Percentiles rank a stretch among this genome's conserved stretches.
phyloP scores from a whole-genome alignment of 2,888 invertebrate species.

The Adineta ricciae region DNA sequence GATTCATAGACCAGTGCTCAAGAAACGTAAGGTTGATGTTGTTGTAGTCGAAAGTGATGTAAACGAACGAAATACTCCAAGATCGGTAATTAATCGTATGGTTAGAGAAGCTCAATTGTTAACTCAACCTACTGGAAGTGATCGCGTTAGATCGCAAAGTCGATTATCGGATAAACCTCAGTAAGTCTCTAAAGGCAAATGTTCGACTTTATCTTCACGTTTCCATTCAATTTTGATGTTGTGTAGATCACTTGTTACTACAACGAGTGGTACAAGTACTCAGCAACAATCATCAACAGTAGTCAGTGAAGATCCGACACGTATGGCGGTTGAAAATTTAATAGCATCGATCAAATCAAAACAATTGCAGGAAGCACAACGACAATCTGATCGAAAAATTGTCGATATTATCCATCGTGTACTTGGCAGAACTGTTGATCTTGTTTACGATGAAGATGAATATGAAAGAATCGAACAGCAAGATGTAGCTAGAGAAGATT shows the following conservation, averaged over 20 bases:
- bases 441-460: not conserved
- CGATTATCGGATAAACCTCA: not conserved
- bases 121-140: not conserved
- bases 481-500: not conserved
- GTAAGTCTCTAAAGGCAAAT: no score
- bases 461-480: not conserved
- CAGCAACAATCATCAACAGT: not conserved
- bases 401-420: conserved; percentile 27
- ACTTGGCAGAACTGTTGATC: not conserved
- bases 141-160: not conserved
- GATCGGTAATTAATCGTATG: not conserved
- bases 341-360: conserved; percentile 31
- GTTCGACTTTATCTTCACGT: no score
- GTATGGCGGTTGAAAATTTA: conserved; percentile 27
- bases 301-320: not conserved
- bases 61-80: not conserved
- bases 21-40: not conserved
- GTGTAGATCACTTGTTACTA: not conserved
- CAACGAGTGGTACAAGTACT: not conserved
- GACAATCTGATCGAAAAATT: conserved; percentile 29
- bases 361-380: conserved; percentile 21
- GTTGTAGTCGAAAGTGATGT: not conserved
- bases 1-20: not conserved
- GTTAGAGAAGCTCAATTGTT: not conserved
- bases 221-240: not conserved